Percentiles rank a stretch among this genome's conserved stretches.
These are phyloP conservation scores for Megaceryle maxima DNA, from an alignment of 2,113 vertebrate genomes.

Conservation along the genomic window DNA sequence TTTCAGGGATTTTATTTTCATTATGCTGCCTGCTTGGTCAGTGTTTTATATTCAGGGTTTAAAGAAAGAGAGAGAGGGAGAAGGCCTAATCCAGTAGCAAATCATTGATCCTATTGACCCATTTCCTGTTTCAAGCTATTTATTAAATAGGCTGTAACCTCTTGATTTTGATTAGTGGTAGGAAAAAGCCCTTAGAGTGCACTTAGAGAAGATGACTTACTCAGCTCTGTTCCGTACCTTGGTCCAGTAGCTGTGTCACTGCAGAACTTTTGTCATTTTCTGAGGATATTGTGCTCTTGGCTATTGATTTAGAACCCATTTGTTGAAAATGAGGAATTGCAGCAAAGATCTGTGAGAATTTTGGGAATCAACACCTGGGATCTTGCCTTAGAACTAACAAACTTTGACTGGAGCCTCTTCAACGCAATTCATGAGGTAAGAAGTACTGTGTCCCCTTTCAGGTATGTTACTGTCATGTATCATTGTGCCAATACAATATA, in stretches of 20 bases:
- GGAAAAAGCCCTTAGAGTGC: conserved; percentile 9
- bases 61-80: neutral
- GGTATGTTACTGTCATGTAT: neutral
- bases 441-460: neutral
- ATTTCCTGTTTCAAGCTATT: conserved; percentile 42
- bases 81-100: conserved; percentile 21
- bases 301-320: conserved; percentile 80
- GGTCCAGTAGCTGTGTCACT: neutral
- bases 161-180: conserved; percentile 53
- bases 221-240: conserved; percentile 14
- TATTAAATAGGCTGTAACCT: conserved; percentile 61
- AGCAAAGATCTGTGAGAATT: conserved; percentile 86
- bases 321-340: conserved; percentile 86
- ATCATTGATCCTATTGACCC: conserved; percentile 58
- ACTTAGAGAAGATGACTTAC: conserved; percentile 62
- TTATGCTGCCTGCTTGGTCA: conserved; percentile 43
- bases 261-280: conserved; percentile 2
- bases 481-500: rapidly evolving
- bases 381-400: conserved; percentile 89
- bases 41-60: conserved; percentile 54
- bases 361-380: conserved; percentile 97
- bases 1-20: conserved; percentile 62
- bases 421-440: conserved; percentile 92
- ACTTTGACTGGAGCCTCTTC: conserved; percentile 94
- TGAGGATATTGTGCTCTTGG: conserved; percentile 44